Percentiles rank a stretch among this genome's conserved stretches.
Conservation (phyloP, 2,113 vertebrate genomes). For the Misgurnus anguillicaudatus region DNA sequence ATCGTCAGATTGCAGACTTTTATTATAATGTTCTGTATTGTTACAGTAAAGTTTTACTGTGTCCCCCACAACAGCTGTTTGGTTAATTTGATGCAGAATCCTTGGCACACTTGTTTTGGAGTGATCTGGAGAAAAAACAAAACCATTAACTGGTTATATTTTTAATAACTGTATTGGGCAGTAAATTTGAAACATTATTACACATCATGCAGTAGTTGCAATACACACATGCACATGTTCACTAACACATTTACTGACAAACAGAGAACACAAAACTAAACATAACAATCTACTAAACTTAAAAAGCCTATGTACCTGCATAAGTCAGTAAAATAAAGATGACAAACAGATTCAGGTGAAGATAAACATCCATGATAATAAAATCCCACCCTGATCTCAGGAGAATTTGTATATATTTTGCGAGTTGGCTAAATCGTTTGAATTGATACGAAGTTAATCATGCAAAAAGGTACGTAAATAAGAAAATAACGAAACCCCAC, state of each 20-base stretch:
- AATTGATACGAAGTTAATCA: no score
- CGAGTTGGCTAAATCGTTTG: no score
- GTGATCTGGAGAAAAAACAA: not conserved
- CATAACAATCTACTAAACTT: not conserved
- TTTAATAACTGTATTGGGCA: not conserved
- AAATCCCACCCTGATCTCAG: not conserved
- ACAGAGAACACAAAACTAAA: not conserved
- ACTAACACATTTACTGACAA: not conserved
- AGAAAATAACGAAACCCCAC: no score
- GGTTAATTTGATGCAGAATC: not conserved
- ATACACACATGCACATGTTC: no score
- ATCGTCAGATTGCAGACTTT: not conserved
- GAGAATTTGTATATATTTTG: no score
- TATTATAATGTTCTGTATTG: not conserved
- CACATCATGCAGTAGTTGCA: no score
- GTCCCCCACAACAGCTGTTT: constrained; percentile 11
- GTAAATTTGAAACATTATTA: no score
- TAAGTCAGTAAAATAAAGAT: not conserved
- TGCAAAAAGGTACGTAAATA: no score
- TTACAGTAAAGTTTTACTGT: constrained; percentile 23
- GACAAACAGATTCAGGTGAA: not conserved
- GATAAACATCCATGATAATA: constrained; percentile 4
- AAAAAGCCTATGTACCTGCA: not conserved
- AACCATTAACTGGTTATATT: not conserved
- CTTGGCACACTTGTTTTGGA: not conserved